Conservation (phyloP, 2,797 vertebrate species). For the Siniperca scherzeri region DNA sequence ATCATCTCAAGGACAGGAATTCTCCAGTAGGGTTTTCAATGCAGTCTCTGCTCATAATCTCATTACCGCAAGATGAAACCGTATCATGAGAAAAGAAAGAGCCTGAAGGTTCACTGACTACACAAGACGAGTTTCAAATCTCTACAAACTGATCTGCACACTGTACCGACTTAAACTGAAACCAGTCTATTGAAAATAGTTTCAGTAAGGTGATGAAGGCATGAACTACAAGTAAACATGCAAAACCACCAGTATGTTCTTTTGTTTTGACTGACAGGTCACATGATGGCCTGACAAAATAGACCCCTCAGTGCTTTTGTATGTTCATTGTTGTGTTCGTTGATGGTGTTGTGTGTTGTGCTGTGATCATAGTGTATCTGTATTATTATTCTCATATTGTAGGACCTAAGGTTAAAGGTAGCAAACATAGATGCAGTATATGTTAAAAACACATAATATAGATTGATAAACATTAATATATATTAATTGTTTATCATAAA, state of each 20-base stretch:
- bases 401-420: slow-evolving; percentile 32
- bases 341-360: slow-evolving; percentile 56
- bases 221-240: neutral
- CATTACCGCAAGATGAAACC: neutral
- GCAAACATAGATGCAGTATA: slow-evolving; percentile 4
- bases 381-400: neutral
- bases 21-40: neutral
- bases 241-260: neutral
- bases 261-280: neutral
- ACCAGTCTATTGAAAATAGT: neutral
- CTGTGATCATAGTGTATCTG: slow-evolving; percentile 20
- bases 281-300: neutral
- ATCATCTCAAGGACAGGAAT: neutral
- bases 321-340: slow-evolving; percentile 30
- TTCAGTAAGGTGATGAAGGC: neutral
- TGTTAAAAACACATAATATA: neutral
- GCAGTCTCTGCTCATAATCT: neutral
- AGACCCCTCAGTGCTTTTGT: slow-evolving; percentile 6
- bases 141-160: neutral
- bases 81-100: no score
- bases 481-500: slow-evolving; percentile 3
- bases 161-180: neutral
- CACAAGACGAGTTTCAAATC: neutral
- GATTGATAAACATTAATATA: slow-evolving; percentile 12
- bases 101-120: neutral